Evolutionary conservation across 2,113 vertebrate species (phyloP).

Genomic region (Gyps fulvus): DNA sequence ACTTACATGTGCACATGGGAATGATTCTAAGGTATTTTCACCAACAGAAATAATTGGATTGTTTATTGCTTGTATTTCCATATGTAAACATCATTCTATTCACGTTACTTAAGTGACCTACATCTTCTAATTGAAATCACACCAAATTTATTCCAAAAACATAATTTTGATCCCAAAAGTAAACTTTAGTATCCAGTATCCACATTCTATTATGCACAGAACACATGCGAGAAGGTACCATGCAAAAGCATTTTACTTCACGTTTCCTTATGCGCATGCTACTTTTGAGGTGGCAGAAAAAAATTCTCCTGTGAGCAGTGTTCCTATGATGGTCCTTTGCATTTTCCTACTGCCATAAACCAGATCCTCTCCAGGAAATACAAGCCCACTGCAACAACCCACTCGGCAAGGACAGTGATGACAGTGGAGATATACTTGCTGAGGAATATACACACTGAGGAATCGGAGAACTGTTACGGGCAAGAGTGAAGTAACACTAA

Average conservation of each 20-base stretch:
- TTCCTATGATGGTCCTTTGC: background rate
- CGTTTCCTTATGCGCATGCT: background rate
- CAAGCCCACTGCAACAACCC: background rate
- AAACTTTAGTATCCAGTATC: background rate
- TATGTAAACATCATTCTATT: background rate
- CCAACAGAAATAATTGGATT: background rate
- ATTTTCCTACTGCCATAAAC: background rate
- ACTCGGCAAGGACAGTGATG: background rate
- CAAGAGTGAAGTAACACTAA: background rate
- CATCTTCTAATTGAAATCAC: background rate
- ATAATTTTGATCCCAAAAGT: background rate
- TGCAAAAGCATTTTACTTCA: background rate
- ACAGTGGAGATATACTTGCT: background rate
- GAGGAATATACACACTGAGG: background rate
- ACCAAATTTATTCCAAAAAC: background rate
- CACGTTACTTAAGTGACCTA: background rate
- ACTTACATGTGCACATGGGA: background rate
- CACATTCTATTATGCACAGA: background rate
- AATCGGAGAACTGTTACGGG: background rate
- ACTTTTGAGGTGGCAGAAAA: background rate
- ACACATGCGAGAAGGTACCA: background rate
- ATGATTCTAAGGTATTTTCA: background rate
- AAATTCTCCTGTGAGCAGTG: background rate
- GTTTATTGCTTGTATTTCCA: background rate
- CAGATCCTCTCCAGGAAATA: background rate